phyloP scores from a whole-genome alignment of 2,797 vertebrate genomes.

The Gymnothorax javanicus region DNA sequence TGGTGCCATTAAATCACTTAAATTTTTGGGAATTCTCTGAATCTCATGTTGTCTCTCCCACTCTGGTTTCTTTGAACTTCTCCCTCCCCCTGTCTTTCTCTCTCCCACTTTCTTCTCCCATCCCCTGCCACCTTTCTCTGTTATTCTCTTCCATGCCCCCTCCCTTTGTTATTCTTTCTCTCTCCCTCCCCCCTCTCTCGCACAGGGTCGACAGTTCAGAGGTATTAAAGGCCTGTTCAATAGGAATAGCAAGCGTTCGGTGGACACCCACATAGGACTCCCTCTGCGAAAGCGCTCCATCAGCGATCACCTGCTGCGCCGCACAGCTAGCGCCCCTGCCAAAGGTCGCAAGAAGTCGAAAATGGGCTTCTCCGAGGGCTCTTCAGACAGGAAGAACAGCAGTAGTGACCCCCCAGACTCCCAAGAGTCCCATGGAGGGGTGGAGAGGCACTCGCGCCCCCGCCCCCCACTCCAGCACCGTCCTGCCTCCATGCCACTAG shows the following conservation, averaged over 20 bases:
- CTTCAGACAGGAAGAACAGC: slow-evolving; percentile 60
- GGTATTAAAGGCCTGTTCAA: slow-evolving; percentile 91
- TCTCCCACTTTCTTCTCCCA: neutral
- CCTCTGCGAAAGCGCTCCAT: slow-evolving; percentile 84
- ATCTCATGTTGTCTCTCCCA: neutral
- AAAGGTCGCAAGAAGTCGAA: slow-evolving; percentile 96
- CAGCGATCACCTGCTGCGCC: slow-evolving; percentile 88
- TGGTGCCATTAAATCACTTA: neutral
- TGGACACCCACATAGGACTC: slow-evolving; percentile 71
- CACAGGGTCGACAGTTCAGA: slow-evolving; percentile 86
- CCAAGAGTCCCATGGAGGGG: slow-evolving; percentile 37
- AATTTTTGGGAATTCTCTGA: neutral
- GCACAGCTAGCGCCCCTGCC: slow-evolving; percentile 92
- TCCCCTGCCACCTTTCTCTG: neutral
- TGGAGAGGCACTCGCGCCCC: slow-evolving; percentile 68
- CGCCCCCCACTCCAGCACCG: slow-evolving; percentile 74
- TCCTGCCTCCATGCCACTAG: slow-evolving; percentile 90
- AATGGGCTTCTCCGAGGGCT: slow-evolving; percentile 71
- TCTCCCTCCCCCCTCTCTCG: neutral
- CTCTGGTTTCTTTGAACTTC: neutral
- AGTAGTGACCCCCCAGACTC: slow-evolving; percentile 47
- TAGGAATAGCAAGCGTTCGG: slow-evolving; percentile 79
- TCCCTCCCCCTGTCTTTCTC: neutral
- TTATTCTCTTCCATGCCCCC: neutral
- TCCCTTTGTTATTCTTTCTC: too few species aligned